A percentile compares a stretch with the other conserved stretches of the same genome.
phyloP scores from a whole-genome alignment of 2,888 invertebrate genomes.

The Suillia variegata region DNA sequence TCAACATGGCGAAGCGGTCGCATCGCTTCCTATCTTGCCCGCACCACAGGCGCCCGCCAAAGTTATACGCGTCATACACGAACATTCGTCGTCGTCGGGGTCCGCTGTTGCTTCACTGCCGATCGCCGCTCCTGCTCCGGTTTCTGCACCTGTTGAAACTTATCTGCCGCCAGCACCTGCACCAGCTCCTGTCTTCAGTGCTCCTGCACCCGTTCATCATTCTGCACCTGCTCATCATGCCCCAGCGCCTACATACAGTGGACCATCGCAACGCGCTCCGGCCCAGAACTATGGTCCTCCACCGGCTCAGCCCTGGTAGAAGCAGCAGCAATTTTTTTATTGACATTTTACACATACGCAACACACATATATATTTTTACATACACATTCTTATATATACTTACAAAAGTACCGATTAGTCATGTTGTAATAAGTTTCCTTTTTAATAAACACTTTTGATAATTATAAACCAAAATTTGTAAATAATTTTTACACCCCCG shows the following conservation, averaged over 20 bases:
- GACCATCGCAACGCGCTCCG: slow-evolving; percentile 36
- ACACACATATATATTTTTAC: too few species aligned
- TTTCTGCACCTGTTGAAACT: slow-evolving; percentile 22
- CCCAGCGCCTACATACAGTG: slow-evolving; percentile 29
- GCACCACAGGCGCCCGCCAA: slow-evolving; percentile 26
- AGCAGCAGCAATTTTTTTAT: too few species aligned
- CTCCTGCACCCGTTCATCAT: slow-evolving; percentile 15
- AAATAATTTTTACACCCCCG: too few species aligned
- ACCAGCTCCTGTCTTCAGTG: slow-evolving; percentile 26
- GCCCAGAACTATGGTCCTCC: slow-evolving; percentile 47
- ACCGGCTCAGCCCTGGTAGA: too few species aligned
- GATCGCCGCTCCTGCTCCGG: slow-evolving; percentile 12
- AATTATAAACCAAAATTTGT: too few species aligned
- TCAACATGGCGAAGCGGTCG: slow-evolving; percentile 5
- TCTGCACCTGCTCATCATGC: slow-evolving; percentile 9
- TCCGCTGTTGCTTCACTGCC: slow-evolving; percentile 8
- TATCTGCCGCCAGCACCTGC: slow-evolving; percentile 25
- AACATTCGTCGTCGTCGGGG: slow-evolving; percentile 30
- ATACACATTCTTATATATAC: too few species aligned
- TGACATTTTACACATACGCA: too few species aligned
- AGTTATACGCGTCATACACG: slow-evolving; percentile 50
- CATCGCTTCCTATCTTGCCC: slow-evolving; percentile 9
- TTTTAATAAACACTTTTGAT: too few species aligned
- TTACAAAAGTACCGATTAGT: too few species aligned
- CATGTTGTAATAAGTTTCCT: too few species aligned